A percentile compares a stretch with the other conserved stretches of the same genome.
These are phyloP conservation scores for Pachydiplax longipennis DNA, from an alignment of 2,888 invertebrate genomes.

Conservation along the genomic window DNA sequence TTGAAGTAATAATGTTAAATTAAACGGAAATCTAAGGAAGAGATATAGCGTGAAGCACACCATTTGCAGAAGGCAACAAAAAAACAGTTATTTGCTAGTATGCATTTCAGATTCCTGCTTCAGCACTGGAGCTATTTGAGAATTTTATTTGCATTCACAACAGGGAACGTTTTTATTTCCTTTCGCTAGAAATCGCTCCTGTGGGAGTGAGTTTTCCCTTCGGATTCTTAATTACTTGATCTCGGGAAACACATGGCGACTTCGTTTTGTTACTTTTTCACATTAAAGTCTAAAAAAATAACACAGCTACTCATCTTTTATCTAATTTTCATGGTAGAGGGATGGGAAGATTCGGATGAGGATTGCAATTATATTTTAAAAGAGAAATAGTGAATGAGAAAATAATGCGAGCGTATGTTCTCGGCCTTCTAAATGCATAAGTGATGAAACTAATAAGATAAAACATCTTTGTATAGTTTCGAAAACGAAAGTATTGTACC, in stretches of 20 bases:
- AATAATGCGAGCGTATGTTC: background rate
- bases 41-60: too few relatives aligned
- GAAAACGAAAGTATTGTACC: too few relatives aligned
- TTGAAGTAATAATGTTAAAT: too few relatives aligned
- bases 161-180: background rate
- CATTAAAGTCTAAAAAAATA: background rate
- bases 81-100: too few relatives aligned
- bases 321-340: background rate
- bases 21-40: too few relatives aligned
- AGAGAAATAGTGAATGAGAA: background rate
- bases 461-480: too few relatives aligned
- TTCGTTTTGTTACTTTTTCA: background rate
- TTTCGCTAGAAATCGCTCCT: background rate
- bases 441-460: too few relatives aligned
- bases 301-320: background rate
- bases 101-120: too few relatives aligned
- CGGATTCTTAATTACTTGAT: background rate
- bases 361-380: background rate
- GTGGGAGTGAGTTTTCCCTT: background rate
- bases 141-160: too few relatives aligned
- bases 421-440: too few relatives aligned
- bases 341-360: background rate
- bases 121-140: too few relatives aligned
- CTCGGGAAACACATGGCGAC: background rate
- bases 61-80: too few relatives aligned